Percentiles rank a stretch among this genome's conserved stretches.
Evolutionary conservation across 1,140 invertebrate genomes (phyloP).

Genomic region (Lepidurus arcticus): DNA sequence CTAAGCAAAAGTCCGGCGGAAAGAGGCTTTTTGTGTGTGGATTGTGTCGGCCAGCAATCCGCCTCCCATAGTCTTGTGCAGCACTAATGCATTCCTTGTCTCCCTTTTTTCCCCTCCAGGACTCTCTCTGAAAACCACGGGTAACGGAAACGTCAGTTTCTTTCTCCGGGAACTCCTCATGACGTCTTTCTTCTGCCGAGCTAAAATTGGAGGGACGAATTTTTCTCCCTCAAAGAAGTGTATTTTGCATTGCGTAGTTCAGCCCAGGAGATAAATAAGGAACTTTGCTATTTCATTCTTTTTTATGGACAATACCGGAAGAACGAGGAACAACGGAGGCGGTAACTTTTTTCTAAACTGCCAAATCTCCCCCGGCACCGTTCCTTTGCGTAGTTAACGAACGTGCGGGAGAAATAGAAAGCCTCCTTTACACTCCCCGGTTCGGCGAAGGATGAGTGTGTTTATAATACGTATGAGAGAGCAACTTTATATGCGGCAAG

Average conservation of each 20-base stretch:
- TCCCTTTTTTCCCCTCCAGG: neutral
- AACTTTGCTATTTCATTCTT: neutral
- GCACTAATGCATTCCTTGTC: slow-evolving; percentile 21
- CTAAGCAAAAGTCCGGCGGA: neutral
- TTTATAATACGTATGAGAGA: slow-evolving; percentile 9
- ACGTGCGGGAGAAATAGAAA: neutral
- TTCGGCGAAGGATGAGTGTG: neutral
- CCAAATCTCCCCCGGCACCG: neutral
- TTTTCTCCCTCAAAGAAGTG: neutral
- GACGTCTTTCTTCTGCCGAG: neutral
- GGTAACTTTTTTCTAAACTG: too few relatives aligned
- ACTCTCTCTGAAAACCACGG: neutral
- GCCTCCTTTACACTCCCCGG: neutral
- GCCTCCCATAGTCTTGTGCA: slow-evolving; percentile 14
- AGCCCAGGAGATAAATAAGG: neutral
- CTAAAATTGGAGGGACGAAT: neutral
- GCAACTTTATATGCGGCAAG: neutral
- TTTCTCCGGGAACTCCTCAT: neutral
- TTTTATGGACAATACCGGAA: neutral
- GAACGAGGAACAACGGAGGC: too few relatives aligned
- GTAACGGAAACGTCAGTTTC: neutral
- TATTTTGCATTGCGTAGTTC: neutral
- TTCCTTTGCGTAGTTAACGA: neutral
- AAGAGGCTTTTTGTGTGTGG: slow-evolving; percentile 4
- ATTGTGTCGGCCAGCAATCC: slow-evolving; percentile 5